A percentile compares a stretch with the other conserved stretches of the same genome.
phyloP scores from a whole-genome alignment of 1,140 invertebrate genomes.

The Ectropis grisescens region DNA sequence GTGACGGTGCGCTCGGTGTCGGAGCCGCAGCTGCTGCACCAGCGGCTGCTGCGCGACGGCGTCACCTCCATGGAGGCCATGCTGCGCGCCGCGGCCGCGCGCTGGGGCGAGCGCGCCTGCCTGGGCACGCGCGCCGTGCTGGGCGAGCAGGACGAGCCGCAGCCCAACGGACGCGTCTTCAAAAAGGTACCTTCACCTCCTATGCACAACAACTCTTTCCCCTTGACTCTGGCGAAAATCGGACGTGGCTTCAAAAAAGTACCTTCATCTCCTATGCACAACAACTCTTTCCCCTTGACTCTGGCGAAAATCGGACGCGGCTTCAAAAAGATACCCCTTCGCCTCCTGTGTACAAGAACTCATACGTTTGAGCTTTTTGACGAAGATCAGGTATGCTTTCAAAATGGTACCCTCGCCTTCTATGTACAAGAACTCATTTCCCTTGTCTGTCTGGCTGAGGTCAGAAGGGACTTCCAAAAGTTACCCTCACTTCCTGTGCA shows the following conservation, averaged over 20 bases:
- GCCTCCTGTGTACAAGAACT: neutral
- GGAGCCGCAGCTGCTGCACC: constrained; percentile 76
- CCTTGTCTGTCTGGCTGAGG: too few species aligned
- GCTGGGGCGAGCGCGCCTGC: constrained; percentile 81
- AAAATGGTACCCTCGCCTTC: too few species aligned
- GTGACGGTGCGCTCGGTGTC: constrained; percentile 82
- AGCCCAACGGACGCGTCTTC: constrained; percentile 94
- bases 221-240: constrained; percentile 2
- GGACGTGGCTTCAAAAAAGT: constrained; percentile 97
- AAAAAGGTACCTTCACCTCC: constrained; percentile 81
- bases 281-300: neutral
- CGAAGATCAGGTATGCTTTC: neutral
- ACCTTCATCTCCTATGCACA: constrained; percentile 2
- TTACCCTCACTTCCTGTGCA: neutral
- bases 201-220: neutral
- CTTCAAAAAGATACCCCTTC: constrained; percentile 88
- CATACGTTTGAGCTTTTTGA: neutral
- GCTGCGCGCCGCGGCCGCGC: constrained; percentile 81
- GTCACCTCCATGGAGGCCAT: constrained; percentile 91
- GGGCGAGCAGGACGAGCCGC: constrained; percentile 93
- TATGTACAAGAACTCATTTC: too few species aligned
- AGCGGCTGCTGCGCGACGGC: constrained; percentile 79
- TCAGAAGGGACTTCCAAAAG: too few species aligned
- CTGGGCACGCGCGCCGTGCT: constrained; percentile 93
- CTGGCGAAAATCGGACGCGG: constrained; percentile 76